A percentile compares a stretch with the other conserved stretches of the same genome.
phyloP scores from a whole-genome alignment of 2,113 vertebrate species.

The Peromyscus maniculatus region DNA sequence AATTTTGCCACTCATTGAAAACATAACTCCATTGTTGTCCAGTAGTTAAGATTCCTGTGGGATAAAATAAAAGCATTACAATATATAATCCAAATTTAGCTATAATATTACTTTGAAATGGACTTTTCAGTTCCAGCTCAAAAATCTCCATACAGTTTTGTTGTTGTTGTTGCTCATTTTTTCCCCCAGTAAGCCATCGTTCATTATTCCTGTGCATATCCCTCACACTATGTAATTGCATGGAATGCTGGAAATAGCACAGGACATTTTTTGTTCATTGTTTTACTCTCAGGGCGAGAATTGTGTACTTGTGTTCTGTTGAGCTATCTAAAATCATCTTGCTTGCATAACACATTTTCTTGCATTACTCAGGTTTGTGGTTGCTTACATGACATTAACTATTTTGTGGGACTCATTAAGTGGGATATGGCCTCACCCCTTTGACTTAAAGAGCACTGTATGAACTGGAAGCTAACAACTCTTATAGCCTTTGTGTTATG shows the following conservation, averaged over 20 bases:
- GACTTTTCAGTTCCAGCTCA: not conserved
- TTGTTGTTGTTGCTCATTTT: constrained; percentile 31
- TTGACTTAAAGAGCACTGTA: not conserved
- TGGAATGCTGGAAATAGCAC: not conserved
- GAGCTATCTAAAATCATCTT: not conserved
- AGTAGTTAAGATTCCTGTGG: not conserved
- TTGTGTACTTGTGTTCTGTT: not conserved
- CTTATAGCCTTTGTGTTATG: not conserved
- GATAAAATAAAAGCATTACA: constrained; percentile 46
- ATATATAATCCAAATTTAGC: constrained; percentile 16
- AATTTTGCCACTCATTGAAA: not conserved
- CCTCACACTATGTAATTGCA: not conserved
- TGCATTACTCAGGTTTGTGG: not conserved
- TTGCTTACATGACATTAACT: not conserved
- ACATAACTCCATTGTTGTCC: not conserved
- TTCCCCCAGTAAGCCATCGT: not conserved
- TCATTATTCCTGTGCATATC: not conserved
- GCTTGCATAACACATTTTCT: not conserved
- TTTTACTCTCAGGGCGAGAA: not conserved
- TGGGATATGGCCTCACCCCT: not conserved
- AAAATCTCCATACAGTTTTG: not conserved
- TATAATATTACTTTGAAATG: not conserved
- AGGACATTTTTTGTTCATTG: not conserved
- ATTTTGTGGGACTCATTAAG: constrained; percentile 9
- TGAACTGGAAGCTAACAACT: not conserved